Conservation (phyloP, 2,113 vertebrate species). For the Pluvianellus socialis region DNA sequence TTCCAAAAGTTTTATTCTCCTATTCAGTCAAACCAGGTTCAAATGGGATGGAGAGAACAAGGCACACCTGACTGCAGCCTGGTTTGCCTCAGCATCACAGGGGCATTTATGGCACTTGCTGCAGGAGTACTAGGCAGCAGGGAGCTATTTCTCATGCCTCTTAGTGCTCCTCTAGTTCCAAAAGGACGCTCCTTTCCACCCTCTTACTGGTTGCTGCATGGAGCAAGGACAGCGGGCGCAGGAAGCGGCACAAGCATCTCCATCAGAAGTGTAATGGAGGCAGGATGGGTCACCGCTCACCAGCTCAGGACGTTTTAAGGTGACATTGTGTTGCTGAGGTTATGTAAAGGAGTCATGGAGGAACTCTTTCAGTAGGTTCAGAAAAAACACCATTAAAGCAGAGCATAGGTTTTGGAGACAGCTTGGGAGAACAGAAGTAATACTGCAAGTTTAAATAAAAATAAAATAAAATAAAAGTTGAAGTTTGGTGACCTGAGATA, state of each 20-base stretch:
- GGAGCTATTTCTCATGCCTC: neutral
- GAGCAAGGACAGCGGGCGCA: neutral
- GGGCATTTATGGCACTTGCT: neutral
- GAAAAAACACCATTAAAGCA: neutral
- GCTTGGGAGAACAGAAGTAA: neutral
- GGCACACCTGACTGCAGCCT: neutral
- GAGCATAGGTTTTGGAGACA: neutral
- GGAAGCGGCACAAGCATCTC: neutral
- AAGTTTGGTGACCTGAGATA: neutral
- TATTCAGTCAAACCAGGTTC: neutral
- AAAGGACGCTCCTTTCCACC: neutral
- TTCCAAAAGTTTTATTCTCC: neutral
- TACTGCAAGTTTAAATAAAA: neutral
- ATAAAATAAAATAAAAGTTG: neutral
- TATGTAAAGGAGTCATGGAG: neutral
- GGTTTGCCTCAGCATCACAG: neutral
- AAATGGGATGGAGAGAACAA: neutral
- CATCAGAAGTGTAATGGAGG: neutral
- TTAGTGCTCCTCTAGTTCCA: neutral
- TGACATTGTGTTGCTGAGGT: neutral
- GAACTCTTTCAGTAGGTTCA: neutral
- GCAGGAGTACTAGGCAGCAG: neutral
- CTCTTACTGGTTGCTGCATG: neutral
- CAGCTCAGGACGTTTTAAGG: neutral
- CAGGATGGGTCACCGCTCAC: neutral